These are phyloP conservation scores for Eustalomyia histrio DNA, from an alignment of 2,888 invertebrate species.

Conservation along the genomic window DNA sequence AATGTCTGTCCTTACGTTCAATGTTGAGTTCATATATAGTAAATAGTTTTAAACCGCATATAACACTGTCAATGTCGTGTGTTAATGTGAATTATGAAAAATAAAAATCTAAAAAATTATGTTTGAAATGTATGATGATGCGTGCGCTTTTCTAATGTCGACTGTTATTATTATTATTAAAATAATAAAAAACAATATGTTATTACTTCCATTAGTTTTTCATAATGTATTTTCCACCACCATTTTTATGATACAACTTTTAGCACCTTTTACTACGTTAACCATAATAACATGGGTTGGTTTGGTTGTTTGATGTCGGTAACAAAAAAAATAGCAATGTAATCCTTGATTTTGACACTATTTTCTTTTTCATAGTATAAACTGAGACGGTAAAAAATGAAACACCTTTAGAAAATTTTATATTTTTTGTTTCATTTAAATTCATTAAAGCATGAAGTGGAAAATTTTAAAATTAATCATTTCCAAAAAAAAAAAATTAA, in stretches of 20 bases:
- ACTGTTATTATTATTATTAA: slow-evolving; percentile 59
- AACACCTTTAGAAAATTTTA: slow-evolving; percentile 1
- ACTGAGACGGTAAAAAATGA: background rate
- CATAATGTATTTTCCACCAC: background rate
- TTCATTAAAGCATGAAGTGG: slow-evolving; percentile 1
- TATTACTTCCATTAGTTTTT: slow-evolving; percentile 38
- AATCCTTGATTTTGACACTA: slow-evolving; percentile 60
- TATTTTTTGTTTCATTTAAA: background rate
- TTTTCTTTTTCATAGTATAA: background rate
- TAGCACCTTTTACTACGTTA: slow-evolving; percentile 41
- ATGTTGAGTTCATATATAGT: background rate
- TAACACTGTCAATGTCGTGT: background rate
- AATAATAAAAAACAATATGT: slow-evolving; percentile 50
- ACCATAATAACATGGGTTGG: background rate
- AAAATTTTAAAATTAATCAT: slow-evolving; percentile 3
- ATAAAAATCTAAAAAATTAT: background rate
- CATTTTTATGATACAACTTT: slow-evolving; percentile 19
- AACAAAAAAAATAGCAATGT: slow-evolving; percentile 39
- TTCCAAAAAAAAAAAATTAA: slow-evolving; percentile 5
- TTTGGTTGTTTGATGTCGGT: background rate
- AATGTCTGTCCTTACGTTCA: background rate
- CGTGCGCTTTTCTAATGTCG: slow-evolving; percentile 54
- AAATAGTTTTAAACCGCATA: background rate
- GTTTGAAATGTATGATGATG: slow-evolving; percentile 13
- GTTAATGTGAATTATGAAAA: background rate